phyloP scores from a whole-genome alignment of 92 coral and sea anemone genomes.

The Phenganax marumi region DNA sequence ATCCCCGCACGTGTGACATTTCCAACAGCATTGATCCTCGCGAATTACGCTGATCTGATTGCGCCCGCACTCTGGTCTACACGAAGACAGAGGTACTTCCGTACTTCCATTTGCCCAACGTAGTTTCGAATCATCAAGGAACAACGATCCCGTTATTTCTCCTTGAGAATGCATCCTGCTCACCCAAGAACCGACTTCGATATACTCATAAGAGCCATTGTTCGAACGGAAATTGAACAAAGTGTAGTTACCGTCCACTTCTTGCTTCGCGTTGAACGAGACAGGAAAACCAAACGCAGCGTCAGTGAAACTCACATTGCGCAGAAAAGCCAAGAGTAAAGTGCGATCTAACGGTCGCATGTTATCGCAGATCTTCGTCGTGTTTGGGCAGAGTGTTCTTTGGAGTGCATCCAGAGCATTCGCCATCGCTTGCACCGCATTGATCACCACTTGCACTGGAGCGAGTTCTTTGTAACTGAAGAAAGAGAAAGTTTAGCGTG shows the following conservation, averaged over 20 bases:
- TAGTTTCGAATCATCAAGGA: constrained; percentile 32
- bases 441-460: constrained; percentile 54
- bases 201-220: constrained; percentile 39
- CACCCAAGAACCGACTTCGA: constrained; percentile 55
- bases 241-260: constrained; percentile 61
- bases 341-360: constrained; percentile 45
- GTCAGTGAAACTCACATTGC: constrained; percentile 51
- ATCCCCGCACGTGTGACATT: constrained; percentile 42
- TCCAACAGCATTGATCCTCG: constrained; percentile 57
- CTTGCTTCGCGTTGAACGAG: constrained; percentile 52
- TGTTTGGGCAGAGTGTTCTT: constrained; percentile 37
- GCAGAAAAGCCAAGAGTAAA: constrained; percentile 37
- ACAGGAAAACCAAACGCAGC: constrained; percentile 52
- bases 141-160: constrained; percentile 31
- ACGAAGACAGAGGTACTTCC: constrained; percentile 44
- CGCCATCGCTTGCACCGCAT: constrained; percentile 59
- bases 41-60: constrained; percentile 50
- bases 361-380: constrained; percentile 37
- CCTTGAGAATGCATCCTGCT: constrained; percentile 40
- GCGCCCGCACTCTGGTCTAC: constrained; percentile 39
- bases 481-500: neutral
- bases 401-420: constrained; percentile 46
- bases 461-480: constrained; percentile 49
- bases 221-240: constrained; percentile 50
- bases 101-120: constrained; percentile 34